These are phyloP conservation scores for Myopa tessellatipennis DNA, from an alignment of 2,888 invertebrate genomes.

Conservation along the genomic window DNA sequence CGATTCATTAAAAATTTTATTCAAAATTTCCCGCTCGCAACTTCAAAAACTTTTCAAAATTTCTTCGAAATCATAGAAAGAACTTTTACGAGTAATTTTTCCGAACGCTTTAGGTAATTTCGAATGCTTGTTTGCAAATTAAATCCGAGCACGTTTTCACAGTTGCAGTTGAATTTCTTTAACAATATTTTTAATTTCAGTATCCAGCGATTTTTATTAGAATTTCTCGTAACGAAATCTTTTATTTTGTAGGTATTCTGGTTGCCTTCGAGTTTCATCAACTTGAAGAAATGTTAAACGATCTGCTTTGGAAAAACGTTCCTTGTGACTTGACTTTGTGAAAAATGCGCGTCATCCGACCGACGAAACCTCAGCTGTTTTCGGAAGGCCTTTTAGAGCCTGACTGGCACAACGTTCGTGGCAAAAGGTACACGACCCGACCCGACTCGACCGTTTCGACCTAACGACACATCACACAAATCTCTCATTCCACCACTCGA, in stretches of 20 bases:
- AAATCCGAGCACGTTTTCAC: slow-evolving; percentile 38
- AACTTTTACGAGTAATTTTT: not conserved
- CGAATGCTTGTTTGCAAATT: not conserved
- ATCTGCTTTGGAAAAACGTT: slow-evolving; percentile 12
- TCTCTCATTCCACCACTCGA: slow-evolving; percentile 65
- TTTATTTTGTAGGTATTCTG: not conserved
- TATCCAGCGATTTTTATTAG: slow-evolving; percentile 2
- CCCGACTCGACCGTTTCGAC: slow-evolving; percentile 70
- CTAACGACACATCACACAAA: slow-evolving; percentile 69
- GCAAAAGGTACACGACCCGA: slow-evolving; percentile 71
- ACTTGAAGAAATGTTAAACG: slow-evolving; percentile 30
- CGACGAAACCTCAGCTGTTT: slow-evolving; percentile 67
- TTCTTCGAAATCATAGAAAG: not conserved
- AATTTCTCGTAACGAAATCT: not conserved
- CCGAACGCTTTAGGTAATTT: not conserved
- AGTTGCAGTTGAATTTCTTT: slow-evolving; percentile 28
- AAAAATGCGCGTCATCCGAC: slow-evolving; percentile 67
- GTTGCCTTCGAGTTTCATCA: slow-evolving; percentile 36
- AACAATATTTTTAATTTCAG: not conserved
- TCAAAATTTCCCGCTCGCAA: not conserved
- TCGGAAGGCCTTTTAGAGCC: slow-evolving; percentile 70
- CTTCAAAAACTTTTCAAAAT: not conserved
- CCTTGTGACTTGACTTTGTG: slow-evolving; percentile 25
- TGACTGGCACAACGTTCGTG: slow-evolving; percentile 70
- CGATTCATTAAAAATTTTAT: not conserved